Percentiles rank a stretch among this genome's conserved stretches.
phyloP scores from a whole-genome alignment of 2,113 vertebrate genomes.

The Nothoprocta perdicaria region DNA sequence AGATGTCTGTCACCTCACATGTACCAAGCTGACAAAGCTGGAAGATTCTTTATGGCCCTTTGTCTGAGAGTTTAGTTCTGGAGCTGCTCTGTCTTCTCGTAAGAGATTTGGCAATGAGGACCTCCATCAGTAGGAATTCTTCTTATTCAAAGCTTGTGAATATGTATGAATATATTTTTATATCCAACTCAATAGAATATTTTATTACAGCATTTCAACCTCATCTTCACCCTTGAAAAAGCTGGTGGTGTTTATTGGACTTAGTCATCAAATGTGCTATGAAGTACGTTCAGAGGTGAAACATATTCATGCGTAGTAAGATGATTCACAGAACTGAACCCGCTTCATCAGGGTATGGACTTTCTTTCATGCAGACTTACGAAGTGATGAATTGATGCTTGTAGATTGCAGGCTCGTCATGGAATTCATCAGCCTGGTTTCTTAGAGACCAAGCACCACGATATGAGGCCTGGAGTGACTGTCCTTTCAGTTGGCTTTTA shows the following conservation, averaged over 20 bases:
- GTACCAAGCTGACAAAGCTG: background rate
- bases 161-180: too few relatives aligned
- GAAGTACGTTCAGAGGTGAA: background rate
- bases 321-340: background rate
- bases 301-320: background rate
- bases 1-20: background rate
- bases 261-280: background rate
- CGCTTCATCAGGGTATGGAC: background rate
- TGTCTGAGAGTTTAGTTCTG: slow-evolving; percentile 1
- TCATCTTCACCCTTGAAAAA: background rate
- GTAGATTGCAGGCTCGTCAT: background rate
- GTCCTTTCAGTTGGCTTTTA: background rate
- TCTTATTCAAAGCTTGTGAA: background rate
- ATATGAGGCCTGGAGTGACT: background rate
- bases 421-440: background rate
- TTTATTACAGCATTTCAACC: background rate
- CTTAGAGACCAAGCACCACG: background rate
- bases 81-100: background rate
- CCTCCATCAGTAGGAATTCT: background rate
- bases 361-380: background rate
- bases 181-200: background rate
- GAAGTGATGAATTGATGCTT: background rate
- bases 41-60: background rate
- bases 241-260: background rate
- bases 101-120: background rate